These are phyloP conservation scores for Mellilla xanthometata DNA, from an alignment of 2,888 invertebrate genomes.

Conservation along the genomic window DNA sequence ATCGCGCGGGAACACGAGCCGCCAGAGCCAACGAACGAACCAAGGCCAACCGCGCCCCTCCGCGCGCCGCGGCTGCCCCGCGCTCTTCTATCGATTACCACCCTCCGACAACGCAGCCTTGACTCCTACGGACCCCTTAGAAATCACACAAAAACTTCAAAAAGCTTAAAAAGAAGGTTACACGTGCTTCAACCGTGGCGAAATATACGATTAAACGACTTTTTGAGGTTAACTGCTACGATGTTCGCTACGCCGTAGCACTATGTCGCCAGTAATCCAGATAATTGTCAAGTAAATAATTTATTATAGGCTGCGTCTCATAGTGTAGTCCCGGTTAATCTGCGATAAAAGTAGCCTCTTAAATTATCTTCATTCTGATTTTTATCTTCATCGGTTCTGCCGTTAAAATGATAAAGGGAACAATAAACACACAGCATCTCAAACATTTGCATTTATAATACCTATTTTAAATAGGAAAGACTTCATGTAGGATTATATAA, in stretches of 20 bases:
- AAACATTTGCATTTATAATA: too few species aligned
- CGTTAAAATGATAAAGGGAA: too few species aligned
- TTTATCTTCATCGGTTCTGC: too few species aligned
- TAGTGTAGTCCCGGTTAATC: too few species aligned
- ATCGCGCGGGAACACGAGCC: conserved; percentile 72
- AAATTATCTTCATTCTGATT: too few species aligned
- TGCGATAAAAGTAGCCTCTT: too few species aligned
- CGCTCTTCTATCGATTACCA: conserved; percentile 29
- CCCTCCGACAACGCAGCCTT: conserved; percentile 21
- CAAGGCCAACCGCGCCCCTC: conserved; percentile 63
- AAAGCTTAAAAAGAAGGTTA: background rate
- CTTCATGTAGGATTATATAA: too few species aligned
- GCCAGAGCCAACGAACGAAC: conserved; percentile 70
- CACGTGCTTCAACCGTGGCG: background rate
- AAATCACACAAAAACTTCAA: conserved; percentile 1
- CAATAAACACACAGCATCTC: too few species aligned
- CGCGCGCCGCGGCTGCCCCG: conserved; percentile 28
- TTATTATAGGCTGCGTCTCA: too few species aligned
- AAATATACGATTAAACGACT: background rate
- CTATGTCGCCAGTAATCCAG: too few species aligned
- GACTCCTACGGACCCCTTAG: conserved; percentile 10
- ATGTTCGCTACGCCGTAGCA: background rate
- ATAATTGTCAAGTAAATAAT: too few species aligned
- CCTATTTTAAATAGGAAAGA: too few species aligned
- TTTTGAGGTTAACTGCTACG: background rate